Base-by-base conservation (phyloP, 2,888 invertebrate genomes). In the Drosophila multiciliata region DNA sequence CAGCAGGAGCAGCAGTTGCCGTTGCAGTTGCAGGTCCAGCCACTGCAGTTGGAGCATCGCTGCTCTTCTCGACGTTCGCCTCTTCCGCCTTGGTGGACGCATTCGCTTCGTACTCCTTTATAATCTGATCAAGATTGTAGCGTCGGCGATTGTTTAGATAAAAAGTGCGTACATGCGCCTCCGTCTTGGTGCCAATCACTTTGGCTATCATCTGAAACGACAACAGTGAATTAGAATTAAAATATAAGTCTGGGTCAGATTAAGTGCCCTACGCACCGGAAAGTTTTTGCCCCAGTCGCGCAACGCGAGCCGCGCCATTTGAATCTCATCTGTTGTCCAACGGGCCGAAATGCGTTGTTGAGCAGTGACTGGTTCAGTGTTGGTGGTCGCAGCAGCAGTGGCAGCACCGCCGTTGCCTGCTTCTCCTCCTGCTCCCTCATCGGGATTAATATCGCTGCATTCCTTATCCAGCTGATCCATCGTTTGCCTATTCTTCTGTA, bases 401-500 rank as follows among this genome's bases (percentile, higher is more conserved):
- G 20, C 36, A 8, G 35, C 35, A 94, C 48, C 94, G 95, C 95
- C 5, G 53, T 36, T 32, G 4, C 32, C 96, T 17, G 89, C 68
- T 67, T 85, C 91, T 26, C 91, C 90, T 4, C 90, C 83, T n/a
- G 52, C 52, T 15, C 33, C 61, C 9, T 87, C 89, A 0, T 90
- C 87, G 0, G 48, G 36, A 7, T 59, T 76, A 2, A 71, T 60
- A 23, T 72, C 62, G 17, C 55, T 69, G 68, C 89, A 89, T 0
- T 87, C 87, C 59, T 89, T 87, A 1, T 87, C 89, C 63, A 90
- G 60, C 29, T 80, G 87, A 29, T 87, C 98, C 79, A 98, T 95
- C 90, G 96, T 96, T 93, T 99, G 99, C 91, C 99, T 98, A 93
- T 98, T 98, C 83, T 96, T 96, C 93, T 99, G 99, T 66, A 99